A percentile compares a stretch with the other conserved stretches of the same genome.
These are phyloP conservation scores for Mamestra brassicae DNA, from an alignment of 2,888 invertebrate genomes.

Conservation along the genomic window DNA sequence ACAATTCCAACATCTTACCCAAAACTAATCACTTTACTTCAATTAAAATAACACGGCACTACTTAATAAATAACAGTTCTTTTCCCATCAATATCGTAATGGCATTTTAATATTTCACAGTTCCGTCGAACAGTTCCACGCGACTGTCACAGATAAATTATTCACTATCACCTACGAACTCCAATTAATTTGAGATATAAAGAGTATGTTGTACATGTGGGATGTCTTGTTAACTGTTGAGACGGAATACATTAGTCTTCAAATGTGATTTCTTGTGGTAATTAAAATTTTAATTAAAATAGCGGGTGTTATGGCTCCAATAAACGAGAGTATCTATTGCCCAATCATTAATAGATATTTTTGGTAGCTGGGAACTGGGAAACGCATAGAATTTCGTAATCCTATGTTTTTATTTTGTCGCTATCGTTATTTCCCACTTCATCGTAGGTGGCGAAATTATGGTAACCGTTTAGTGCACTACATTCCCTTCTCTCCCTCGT, in stretches of 20 bases:
- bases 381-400: neutral
- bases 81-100: conserved; percentile 53
- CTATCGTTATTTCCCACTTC: conserved; percentile 26
- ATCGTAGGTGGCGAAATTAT: conserved; percentile 65
- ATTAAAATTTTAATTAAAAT: conserved; percentile 49
- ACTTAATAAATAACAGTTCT: conserved; percentile 41
- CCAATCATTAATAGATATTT: conserved; percentile 3
- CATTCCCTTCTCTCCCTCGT: conserved; percentile 51
- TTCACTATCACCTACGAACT: conserved; percentile 50
- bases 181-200: conserved; percentile 56
- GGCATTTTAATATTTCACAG: conserved; percentile 64
- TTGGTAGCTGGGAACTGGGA: neutral
- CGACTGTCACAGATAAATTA: conserved; percentile 58
- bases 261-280: conserved; percentile 34
- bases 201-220: conserved; percentile 60
- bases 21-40: conserved; percentile 28
- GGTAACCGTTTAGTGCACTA: conserved; percentile 59
- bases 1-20: conserved; percentile 4
- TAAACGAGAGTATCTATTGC: conserved; percentile 23
- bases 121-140: conserved; percentile 31
- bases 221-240: conserved; percentile 29
- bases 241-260: conserved; percentile 37
- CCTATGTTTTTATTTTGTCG: neutral
- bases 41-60: conserved; percentile 34
- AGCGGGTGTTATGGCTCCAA: conserved; percentile 17